Base-by-base conservation (phyloP, 2,888 invertebrate genomes). In the Drosophila anceps region DNA sequence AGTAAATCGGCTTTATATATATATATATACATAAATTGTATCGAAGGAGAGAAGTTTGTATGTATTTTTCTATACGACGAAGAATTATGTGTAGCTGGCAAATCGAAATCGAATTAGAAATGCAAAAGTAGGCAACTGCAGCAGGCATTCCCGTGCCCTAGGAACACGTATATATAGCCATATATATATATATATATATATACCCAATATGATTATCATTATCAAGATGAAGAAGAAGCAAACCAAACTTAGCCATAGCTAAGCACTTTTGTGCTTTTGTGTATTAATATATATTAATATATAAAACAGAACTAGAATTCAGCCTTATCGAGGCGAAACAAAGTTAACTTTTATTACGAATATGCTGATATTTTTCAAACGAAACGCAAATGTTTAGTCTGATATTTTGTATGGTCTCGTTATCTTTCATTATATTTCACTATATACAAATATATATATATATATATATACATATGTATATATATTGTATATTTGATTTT, bases 121-220 rank as follows among this genome's bases (percentile, higher is more conserved):
- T 57, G 59, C 27, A 46, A 46, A 41, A 20, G 51, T 43, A 66
- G 58, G 43, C 44, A 27, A 60, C 41, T 50, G 46, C 46, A 70
- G 67, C 66, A 41, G 79, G 88, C 76, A 84, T 87, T 84, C 83
- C 84, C 44, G 87, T 84, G 87, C 82, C 73, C 72, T 70, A 64
- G 73, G 64, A 66, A 68, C 62, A 53, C 20, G 59, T 62, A 75
- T 57, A 50, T 35, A 39, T 61, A 54, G 31, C 31, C 33, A 33
- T 20, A 20, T 31, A 31, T 31, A 57, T 63, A 53, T 20, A 33
- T 20, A 20, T 31, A 31, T 31, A 57, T 63, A 53, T 20, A 50
- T 79, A 71, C 65, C 50, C 50, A 39, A 41, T 61, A 58, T 51
- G 46, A 80, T 69, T 62, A 70, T 51, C 44, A 67, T 66, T 63